Evolutionary conservation across 2,888 invertebrate genomes (phyloP).

Genomic region (Ormyrus rosae): DNA sequence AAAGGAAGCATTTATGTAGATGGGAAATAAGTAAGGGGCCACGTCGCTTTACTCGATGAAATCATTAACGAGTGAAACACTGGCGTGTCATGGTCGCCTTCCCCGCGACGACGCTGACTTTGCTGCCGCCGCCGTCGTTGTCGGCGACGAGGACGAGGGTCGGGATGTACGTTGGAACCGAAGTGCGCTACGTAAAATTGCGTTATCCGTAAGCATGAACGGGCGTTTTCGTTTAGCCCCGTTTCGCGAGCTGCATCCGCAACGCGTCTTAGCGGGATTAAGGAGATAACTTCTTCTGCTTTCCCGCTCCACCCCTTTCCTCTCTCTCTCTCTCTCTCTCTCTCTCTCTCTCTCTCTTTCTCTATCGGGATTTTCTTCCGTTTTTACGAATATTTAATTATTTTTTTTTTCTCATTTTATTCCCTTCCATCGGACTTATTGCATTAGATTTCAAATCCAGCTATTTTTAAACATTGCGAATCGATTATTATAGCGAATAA

Average conservation of each 20-base stretch:
- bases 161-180: conserved; percentile 18
- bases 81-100: background rate
- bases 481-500: too few relatives aligned
- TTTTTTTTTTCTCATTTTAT: too few relatives aligned
- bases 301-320: too few relatives aligned
- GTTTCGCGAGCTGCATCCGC: conserved; percentile 12
- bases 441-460: too few relatives aligned
- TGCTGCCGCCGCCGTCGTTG: conserved; percentile 53
- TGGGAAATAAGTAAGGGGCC: too few relatives aligned
- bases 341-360: background rate
- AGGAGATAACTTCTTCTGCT: conserved; percentile 34
- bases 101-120: background rate
- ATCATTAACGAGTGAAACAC: conserved; percentile 61
- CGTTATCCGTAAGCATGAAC: conserved; percentile 59
- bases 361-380: background rate
- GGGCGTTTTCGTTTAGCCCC: conserved; percentile 41
- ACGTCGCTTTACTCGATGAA: conserved; percentile 46
- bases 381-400: too few relatives aligned
- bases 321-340: background rate
- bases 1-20: too few relatives aligned
- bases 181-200: conserved; percentile 61
- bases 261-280: conserved; percentile 40
- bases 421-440: too few relatives aligned
- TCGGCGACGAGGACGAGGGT: conserved; percentile 2
- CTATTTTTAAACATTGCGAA: too few relatives aligned